phyloP scores from a whole-genome alignment of 2,113 vertebrate species.

The Montifringilla adamsi region DNA sequence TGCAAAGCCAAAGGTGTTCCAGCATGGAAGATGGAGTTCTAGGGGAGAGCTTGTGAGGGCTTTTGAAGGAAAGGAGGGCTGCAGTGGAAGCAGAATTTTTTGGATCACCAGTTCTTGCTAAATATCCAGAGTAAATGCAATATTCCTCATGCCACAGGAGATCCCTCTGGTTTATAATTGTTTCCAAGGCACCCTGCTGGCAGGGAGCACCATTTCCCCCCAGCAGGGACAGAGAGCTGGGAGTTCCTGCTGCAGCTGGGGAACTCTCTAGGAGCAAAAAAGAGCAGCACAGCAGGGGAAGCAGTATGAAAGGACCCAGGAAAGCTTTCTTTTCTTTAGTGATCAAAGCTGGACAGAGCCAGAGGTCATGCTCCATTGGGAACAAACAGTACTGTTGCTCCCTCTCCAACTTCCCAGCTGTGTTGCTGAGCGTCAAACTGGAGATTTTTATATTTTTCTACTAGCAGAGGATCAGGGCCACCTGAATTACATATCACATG shows the following conservation, averaged over 20 bases:
- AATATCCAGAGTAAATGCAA: not conserved
- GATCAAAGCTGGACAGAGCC: not conserved
- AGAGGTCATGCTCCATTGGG: not conserved
- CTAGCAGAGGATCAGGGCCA: not conserved
- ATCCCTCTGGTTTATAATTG: not conserved
- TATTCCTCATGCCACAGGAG: not conserved
- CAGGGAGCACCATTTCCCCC: not conserved
- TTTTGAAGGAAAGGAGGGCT: not conserved
- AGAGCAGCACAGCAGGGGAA: not conserved
- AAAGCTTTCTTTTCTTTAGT: not conserved
- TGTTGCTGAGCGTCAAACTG: not conserved
- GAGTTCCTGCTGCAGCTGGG: not conserved
- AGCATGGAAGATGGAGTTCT: not conserved
- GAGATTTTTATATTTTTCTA: not conserved
- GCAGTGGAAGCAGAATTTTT: not conserved
- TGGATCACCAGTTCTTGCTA: not conserved
- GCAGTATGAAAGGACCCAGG: not conserved
- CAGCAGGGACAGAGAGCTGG: not conserved
- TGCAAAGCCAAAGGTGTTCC: constrained; percentile 4
- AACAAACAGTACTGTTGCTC: not conserved
- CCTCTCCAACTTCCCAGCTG: not conserved
- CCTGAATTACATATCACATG: not conserved
- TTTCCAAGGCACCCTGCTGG: not conserved
- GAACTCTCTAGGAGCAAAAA: not conserved
- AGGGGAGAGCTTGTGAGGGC: not conserved